Evolutionary conservation across 2,113 vertebrate genomes (phyloP).

Genomic region (Crocuta crocuta): DNA sequence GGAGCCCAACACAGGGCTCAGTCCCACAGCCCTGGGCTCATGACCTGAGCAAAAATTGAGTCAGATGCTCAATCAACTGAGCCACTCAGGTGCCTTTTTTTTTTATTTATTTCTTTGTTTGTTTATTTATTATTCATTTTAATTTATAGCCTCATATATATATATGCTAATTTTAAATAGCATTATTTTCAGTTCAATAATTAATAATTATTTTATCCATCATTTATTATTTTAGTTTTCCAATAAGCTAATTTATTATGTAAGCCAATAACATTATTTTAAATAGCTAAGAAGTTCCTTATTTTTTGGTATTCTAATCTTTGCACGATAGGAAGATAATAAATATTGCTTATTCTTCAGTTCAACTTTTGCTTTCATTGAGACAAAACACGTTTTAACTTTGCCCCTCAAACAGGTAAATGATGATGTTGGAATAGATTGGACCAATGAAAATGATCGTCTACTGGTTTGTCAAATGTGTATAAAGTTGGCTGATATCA

Average conservation of each 20-base stretch:
- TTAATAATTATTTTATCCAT: background rate
- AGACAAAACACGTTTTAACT: background rate
- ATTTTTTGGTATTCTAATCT: background rate
- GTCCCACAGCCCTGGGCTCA: no score
- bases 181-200: background rate
- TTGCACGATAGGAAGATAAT: background rate
- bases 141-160: no score
- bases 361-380: background rate
- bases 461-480: conserved; percentile 99
- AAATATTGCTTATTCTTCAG: background rate
- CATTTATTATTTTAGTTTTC: conserved; percentile 14
- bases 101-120: no score
- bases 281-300: background rate
- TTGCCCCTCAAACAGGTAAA: conserved; percentile 90
- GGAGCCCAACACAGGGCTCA: no score
- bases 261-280: background rate
- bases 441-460: conserved; percentile 98
- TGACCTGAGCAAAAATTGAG: no score
- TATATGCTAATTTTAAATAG: background rate
- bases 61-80: no score
- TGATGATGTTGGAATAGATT: conserved; percentile 97
- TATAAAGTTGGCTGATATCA: conserved; percentile 98
- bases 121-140: no score
- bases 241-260: background rate
- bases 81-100: no score